phyloP scores from a whole-genome alignment of 1,140 invertebrate genomes.

The Drosophila ambigua region DNA sequence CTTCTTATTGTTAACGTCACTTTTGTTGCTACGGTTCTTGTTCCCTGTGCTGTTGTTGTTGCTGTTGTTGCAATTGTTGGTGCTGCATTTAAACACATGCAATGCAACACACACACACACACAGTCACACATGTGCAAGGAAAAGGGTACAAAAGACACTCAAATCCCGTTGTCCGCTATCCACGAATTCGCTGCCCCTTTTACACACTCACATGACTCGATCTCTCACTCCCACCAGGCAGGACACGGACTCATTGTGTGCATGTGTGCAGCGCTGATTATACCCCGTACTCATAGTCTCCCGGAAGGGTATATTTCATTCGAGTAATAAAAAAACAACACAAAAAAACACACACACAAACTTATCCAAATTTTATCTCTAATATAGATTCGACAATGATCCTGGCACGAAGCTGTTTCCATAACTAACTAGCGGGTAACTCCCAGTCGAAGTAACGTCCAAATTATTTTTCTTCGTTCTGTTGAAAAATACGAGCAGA shows the following conservation, averaged over 20 bases:
- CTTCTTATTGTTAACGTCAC: conserved; percentile 73
- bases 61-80: conserved; percentile 21
- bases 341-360: no score
- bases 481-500: conserved; percentile 64
- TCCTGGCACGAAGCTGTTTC: no score
- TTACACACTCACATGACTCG: conserved; percentile 9
- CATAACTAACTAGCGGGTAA: no score
- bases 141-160: conserved; percentile 49
- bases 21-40: conserved; percentile 67
- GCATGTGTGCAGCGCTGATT: conserved; percentile 48
- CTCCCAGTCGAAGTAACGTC: no score
- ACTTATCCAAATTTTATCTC: no score
- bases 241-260: conserved; percentile 10
- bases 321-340: no score
- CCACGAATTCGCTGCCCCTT: conserved; percentile 14
- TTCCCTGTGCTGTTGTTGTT: conserved; percentile 37
- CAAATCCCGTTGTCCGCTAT: conserved; percentile 39
- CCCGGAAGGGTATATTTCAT: background rate
- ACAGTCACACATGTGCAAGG: conserved; percentile 1
- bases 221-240: background rate
- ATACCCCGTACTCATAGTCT: conserved; percentile 8
- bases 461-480: no score
- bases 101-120: conserved; percentile 37
- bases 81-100: conserved; percentile 68
- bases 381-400: no score